phyloP scores from a whole-genome alignment of 2,888 invertebrate species.

The Hyalella azteca region DNA sequence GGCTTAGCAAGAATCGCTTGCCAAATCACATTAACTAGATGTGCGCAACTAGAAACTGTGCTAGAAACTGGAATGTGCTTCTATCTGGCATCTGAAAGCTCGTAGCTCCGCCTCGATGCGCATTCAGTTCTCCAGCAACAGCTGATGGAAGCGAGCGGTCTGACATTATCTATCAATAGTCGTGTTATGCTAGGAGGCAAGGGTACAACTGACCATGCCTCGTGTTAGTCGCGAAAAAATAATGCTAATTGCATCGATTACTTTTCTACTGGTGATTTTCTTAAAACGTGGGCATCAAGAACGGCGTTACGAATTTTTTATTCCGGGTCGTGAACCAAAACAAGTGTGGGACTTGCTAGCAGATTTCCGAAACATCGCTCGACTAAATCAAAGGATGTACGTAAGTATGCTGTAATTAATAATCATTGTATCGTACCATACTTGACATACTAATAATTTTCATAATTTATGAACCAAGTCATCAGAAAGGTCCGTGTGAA shows the following conservation, averaged over 20 bases:
- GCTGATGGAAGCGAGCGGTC: not conserved
- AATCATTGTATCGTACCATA: too few relatives aligned
- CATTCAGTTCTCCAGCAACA: conserved; percentile 5
- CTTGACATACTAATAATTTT: too few relatives aligned
- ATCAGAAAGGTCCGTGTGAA: too few relatives aligned
- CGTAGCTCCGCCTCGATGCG: not conserved
- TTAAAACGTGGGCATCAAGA: conserved; percentile 56
- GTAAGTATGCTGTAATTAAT: conserved; percentile 62
- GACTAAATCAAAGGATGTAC: conserved; percentile 76
- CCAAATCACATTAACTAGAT: too few relatives aligned
- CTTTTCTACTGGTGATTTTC: conserved; percentile 33
- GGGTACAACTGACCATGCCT: not conserved
- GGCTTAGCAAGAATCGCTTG: too few relatives aligned
- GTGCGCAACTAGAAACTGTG: too few relatives aligned
- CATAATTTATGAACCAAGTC: too few relatives aligned
- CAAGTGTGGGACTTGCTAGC: conserved; percentile 77
- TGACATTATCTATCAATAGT: not conserved
- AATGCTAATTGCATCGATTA: not conserved
- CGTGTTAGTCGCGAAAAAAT: conserved; percentile 1
- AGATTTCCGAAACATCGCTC: conserved; percentile 75
- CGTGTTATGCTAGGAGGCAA: not conserved
- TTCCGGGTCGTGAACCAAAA: conserved; percentile 69
- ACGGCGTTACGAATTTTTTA: conserved; percentile 64
- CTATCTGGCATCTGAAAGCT: conserved; percentile 17
- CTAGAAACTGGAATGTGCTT: too few relatives aligned